A percentile compares a stretch with the other conserved stretches of the same genome.
Conservation (phyloP, 1,140 invertebrate genomes). For the Archivesica marissinica region DNA sequence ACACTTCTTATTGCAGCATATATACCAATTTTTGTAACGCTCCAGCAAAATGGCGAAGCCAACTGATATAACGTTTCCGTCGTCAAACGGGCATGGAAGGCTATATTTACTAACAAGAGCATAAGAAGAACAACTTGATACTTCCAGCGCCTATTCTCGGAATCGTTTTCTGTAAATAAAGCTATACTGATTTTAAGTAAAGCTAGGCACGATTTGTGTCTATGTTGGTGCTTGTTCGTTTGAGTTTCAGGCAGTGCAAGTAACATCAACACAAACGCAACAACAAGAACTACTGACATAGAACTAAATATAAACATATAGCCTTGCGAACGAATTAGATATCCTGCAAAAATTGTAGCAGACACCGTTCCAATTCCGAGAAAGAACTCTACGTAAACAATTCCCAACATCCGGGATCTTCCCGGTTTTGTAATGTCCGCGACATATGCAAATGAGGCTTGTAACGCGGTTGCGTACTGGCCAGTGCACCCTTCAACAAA, state of each 20-base stretch:
- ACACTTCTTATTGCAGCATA: conserved; percentile 18
- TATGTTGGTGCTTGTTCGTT: neutral
- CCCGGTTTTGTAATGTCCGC: conserved; percentile 44
- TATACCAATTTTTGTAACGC: conserved; percentile 10
- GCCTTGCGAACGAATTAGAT: conserved; percentile 11
- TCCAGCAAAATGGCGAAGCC: conserved; percentile 51
- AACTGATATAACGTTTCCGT: conserved; percentile 53
- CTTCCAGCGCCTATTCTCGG: conserved; percentile 40
- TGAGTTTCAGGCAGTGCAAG: conserved; percentile 34
- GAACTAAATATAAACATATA: conserved; percentile 31
- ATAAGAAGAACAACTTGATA: conserved; percentile 32
- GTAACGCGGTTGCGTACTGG: conserved; percentile 17
- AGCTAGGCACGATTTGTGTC: neutral
- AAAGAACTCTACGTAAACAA: conserved; percentile 15
- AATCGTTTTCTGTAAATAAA: conserved; percentile 37
- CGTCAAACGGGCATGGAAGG: conserved; percentile 2
- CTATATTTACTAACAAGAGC: conserved; percentile 3
- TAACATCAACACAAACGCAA: conserved; percentile 11
- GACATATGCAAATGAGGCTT: conserved; percentile 39
- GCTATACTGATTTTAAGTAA: conserved; percentile 34
- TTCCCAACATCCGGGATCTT: conserved; percentile 17
- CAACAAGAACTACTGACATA: conserved; percentile 18
- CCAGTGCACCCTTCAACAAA: conserved; percentile 51
- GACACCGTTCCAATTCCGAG: conserved; percentile 1
- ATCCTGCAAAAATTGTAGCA: conserved; percentile 32